A percentile compares a stretch with the other conserved stretches of the same genome.
Evolutionary conservation across 2,888 invertebrate genomes (phyloP).

Genomic region (Aporophyla lueneburgensis): DNA sequence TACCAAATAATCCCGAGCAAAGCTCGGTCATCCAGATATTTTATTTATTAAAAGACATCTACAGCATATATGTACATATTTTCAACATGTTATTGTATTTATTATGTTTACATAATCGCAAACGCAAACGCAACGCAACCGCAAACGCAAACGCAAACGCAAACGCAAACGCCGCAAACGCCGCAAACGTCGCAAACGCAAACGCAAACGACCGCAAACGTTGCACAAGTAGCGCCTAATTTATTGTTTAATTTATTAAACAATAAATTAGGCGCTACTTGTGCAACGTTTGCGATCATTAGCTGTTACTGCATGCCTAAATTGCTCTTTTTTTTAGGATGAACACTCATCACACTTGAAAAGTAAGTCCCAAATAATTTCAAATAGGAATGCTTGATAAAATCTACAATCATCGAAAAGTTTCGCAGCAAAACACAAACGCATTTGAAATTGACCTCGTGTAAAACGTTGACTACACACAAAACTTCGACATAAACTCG

Average conservation of each 20-base stretch:
- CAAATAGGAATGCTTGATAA: background rate
- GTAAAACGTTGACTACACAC: background rate
- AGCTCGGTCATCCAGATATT: no score
- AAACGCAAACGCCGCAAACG: no score
- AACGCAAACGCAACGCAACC: no score
- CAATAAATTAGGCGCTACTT: background rate
- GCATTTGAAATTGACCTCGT: background rate
- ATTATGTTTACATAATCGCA: no score
- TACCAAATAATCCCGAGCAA: no score
- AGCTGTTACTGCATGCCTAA: background rate
- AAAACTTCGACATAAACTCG: constrained; percentile 5
- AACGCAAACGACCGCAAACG: background rate
- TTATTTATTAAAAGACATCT: no score
- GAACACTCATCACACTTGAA: background rate
- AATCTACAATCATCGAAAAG: background rate
- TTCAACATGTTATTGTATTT: no score
- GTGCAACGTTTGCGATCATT: background rate
- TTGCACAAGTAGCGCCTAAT: background rate
- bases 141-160: no score
- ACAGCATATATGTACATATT: no score
- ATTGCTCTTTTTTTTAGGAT: no score
- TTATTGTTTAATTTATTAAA: no score
- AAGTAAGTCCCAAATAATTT: background rate
- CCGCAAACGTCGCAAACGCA: no score
- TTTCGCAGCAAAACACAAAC: background rate